These are phyloP conservation scores for Acipenser oxyrinchus DNA, from an alignment of 2,797 vertebrate species.

Conservation along the genomic window DNA sequence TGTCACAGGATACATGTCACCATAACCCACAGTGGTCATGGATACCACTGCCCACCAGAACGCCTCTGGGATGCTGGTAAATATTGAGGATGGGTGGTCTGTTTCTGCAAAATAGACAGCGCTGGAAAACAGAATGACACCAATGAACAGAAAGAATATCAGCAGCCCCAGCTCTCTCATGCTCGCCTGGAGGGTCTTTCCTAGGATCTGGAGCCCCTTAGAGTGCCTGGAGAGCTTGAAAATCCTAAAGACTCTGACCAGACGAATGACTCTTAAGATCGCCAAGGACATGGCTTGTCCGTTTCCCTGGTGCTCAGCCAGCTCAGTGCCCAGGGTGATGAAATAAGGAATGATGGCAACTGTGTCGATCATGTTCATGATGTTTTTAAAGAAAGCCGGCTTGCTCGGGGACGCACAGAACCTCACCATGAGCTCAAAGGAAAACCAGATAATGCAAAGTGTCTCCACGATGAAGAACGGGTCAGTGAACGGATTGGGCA, in stretches of 20 bases:
- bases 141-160: constrained; percentile 88
- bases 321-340: constrained; percentile 77
- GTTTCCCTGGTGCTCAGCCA: constrained; percentile 70
- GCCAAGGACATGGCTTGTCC: constrained; percentile 77
- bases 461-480: constrained; percentile 91
- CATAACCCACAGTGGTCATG: constrained; percentile 95
- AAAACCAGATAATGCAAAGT: constrained; percentile 87
- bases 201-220: constrained; percentile 82
- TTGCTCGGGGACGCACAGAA: constrained; percentile 89
- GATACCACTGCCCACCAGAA: constrained; percentile 97
- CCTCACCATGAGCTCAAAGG: constrained; percentile 80
- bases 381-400: constrained; percentile 81
- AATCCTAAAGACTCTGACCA: constrained; percentile 82
- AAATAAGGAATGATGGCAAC: constrained; percentile 87
- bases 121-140: constrained; percentile 87
- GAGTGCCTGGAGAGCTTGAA: constrained; percentile 88
- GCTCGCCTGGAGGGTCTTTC: constrained; percentile 80
- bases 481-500: constrained; percentile 70
- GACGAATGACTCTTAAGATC: constrained; percentile 79
- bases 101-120: constrained; percentile 89
- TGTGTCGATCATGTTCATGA: constrained; percentile 91
- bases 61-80: constrained; percentile 82
- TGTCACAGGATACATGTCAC: constrained; percentile 91
- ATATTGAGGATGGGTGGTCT: constrained; percentile 73
- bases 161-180: constrained; percentile 81